Conservation (phyloP, 1,140 invertebrate genomes). For the Steinernema feltiae region DNA sequence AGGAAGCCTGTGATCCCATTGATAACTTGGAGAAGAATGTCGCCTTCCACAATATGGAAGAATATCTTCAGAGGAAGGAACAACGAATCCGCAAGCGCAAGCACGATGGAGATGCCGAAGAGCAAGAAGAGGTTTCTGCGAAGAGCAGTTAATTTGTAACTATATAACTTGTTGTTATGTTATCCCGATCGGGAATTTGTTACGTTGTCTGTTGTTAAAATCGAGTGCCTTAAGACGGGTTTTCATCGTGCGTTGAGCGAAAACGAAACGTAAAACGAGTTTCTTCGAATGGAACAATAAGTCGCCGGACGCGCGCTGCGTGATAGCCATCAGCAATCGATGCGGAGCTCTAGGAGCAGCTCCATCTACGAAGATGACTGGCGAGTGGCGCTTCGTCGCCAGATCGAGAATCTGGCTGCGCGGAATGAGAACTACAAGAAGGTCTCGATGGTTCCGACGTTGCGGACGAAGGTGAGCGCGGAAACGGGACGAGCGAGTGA, state of each 20-base stretch:
- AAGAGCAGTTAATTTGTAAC: not conserved
- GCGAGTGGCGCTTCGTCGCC: constrained; percentile 33
- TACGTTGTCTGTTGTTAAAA: constrained; percentile 4
- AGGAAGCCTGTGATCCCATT: not conserved
- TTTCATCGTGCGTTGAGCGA: not conserved
- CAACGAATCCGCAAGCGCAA: not conserved
- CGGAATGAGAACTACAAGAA: constrained; percentile 33
- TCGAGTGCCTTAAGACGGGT: not conserved
- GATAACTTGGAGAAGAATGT: not conserved
- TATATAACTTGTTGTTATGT: not conserved
- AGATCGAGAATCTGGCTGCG: constrained; percentile 37
- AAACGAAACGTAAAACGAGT: constrained; percentile 7
- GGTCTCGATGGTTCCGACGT: not conserved
- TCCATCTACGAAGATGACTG: constrained; percentile 21
- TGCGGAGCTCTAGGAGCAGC: not conserved
- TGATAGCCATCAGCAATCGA: not conserved
- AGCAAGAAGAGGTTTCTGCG: not conserved
- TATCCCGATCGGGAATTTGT: constrained; percentile 2
- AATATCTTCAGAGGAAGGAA: not conserved
- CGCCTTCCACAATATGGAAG: not conserved
- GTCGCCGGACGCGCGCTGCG: not conserved
- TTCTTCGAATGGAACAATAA: constrained; percentile 7
- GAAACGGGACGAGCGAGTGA: not conserved
- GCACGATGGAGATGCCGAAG: not conserved
- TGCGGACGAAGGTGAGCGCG: constrained; percentile 32